Percentiles rank a stretch among this genome's conserved stretches.
Conservation (phyloP, 2,888 invertebrate genomes). For the Craniophora ligustri region DNA sequence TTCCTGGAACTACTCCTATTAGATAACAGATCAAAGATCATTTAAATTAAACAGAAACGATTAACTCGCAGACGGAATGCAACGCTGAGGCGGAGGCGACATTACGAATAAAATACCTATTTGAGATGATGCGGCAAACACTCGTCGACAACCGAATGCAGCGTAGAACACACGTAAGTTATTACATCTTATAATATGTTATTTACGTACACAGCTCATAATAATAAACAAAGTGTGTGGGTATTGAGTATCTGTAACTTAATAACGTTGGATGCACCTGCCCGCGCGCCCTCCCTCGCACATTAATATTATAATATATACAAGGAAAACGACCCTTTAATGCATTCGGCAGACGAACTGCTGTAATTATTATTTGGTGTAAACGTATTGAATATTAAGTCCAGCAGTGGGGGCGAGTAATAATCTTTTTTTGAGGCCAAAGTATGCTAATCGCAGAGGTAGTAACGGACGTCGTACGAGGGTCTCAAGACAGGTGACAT, state of each 20-base stretch:
- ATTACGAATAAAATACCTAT: slow-evolving; percentile 53
- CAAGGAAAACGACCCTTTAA: slow-evolving; percentile 77
- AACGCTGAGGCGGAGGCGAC: slow-evolving; percentile 35
- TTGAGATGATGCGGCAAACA: slow-evolving; percentile 39
- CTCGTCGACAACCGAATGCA: slow-evolving; percentile 45
- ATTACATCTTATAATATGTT: slow-evolving; percentile 66
- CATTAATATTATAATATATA: slow-evolving; percentile 83
- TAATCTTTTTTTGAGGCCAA: slow-evolving; percentile 77
- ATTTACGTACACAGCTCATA: slow-evolving; percentile 68
- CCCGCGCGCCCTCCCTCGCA: slow-evolving; percentile 67
- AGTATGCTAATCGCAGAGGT: slow-evolving; percentile 78
- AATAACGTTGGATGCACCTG: slow-evolving; percentile 81
- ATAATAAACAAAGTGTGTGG: slow-evolving; percentile 73
- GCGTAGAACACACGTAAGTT: slow-evolving; percentile 47
- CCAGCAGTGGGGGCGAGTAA: slow-evolving; percentile 73
- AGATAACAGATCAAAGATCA: slow-evolving; percentile 82
- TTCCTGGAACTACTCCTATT: slow-evolving; percentile 80
- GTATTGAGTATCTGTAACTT: slow-evolving; percentile 78
- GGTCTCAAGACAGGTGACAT: slow-evolving; percentile 75
- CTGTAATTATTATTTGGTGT: slow-evolving; percentile 86
- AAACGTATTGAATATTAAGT: slow-evolving; percentile 86
- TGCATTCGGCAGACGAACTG: slow-evolving; percentile 79
- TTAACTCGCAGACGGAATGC: slow-evolving; percentile 64
- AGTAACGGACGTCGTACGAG: slow-evolving; percentile 69
- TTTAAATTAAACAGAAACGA: slow-evolving; percentile 77